phyloP scores from a whole-genome alignment of 2,113 vertebrate genomes.

The Ptychochromis oligacanthus region DNA sequence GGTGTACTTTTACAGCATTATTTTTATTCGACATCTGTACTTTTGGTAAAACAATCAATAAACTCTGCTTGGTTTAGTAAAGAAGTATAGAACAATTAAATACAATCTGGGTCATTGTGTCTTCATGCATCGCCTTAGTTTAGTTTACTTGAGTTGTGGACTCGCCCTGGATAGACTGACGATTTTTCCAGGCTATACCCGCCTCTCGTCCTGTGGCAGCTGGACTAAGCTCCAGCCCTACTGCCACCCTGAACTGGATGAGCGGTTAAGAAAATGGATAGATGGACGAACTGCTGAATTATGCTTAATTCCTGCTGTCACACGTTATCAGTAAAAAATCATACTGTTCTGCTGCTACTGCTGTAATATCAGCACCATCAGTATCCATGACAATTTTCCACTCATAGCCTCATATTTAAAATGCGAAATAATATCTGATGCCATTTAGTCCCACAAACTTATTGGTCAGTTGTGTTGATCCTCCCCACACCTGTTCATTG shows the following conservation, averaged over 20 bases:
- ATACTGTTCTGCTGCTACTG: neutral
- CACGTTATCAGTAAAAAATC: neutral
- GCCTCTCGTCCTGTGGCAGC: no score
- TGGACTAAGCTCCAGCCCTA: no score
- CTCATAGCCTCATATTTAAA: neutral
- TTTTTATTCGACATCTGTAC: neutral
- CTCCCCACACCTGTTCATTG: conserved; percentile 20
- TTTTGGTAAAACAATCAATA: neutral
- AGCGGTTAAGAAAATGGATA: no score
- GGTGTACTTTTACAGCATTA: neutral
- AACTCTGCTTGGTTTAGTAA: fast-evolving
- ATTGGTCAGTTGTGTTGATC: conserved; percentile 1
- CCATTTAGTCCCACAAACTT: neutral
- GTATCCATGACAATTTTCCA: neutral
- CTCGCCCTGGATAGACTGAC: fast-evolving
- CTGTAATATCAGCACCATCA: neutral
- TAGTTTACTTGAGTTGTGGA: neutral
- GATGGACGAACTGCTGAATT: neutral
- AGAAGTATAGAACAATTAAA: neutral
- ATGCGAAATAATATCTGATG: neutral
- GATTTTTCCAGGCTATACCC: no score
- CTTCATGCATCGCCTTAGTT: neutral
- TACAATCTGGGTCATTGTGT: neutral
- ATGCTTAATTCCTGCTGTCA: neutral
- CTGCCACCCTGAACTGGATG: no score